Conservation (phyloP, 1,140 invertebrate genomes). For the Pygmarrhopalites habei region DNA sequence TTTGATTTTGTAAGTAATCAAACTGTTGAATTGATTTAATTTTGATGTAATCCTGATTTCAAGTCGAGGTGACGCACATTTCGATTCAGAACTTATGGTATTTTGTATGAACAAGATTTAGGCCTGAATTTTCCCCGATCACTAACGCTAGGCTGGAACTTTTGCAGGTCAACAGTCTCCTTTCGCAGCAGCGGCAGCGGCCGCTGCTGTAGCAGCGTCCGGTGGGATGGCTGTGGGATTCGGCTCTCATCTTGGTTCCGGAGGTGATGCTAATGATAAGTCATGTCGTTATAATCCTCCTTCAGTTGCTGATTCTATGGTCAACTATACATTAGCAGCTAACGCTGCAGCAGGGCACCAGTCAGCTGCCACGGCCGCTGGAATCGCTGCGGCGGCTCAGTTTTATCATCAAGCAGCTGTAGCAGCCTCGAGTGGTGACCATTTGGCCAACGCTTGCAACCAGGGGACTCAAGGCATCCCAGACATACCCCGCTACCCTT, state of each 20-base stretch:
- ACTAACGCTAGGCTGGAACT: too few species aligned
- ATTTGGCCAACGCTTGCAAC: constrained; percentile 23
- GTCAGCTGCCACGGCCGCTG: constrained; percentile 61
- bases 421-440: constrained; percentile 50
- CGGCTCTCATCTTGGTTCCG: constrained; percentile 55
- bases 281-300: constrained; percentile 67
- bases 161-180: constrained; percentile 61
- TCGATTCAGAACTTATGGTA: too few species aligned
- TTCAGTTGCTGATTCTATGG: constrained; percentile 64
- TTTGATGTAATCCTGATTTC: too few species aligned
- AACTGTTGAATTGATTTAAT: too few species aligned
- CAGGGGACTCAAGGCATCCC: constrained; percentile 39
- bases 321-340: constrained; percentile 55
- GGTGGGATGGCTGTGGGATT: constrained; percentile 46
- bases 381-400: constrained; percentile 65
- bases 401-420: constrained; percentile 73
- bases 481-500: constrained; percentile 80
- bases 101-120: too few species aligned
- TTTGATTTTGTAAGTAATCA: too few species aligned
- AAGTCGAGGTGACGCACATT: too few species aligned
- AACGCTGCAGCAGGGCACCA: constrained; percentile 46
- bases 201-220: constrained; percentile 40
- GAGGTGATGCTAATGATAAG: constrained; percentile 52
- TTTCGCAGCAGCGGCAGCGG: constrained; percentile 58
- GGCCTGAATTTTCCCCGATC: too few species aligned